These are phyloP conservation scores for Herpetotheres cachinnans DNA, from an alignment of 2,113 vertebrate species.

Conservation along the genomic window DNA sequence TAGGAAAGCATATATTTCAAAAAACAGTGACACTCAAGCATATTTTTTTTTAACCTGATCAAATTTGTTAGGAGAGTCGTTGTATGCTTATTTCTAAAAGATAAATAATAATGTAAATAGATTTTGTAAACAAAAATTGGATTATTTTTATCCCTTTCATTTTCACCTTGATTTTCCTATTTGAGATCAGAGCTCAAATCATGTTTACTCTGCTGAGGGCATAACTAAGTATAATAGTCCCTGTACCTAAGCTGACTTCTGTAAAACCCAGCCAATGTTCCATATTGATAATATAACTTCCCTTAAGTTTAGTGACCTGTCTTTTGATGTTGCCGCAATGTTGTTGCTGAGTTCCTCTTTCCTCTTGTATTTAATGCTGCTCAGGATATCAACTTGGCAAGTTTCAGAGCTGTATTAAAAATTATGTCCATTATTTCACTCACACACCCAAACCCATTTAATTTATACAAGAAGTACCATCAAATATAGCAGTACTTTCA, in stretches of 20 bases:
- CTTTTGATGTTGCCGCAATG: neutral
- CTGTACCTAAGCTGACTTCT: neutral
- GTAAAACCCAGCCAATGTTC: neutral
- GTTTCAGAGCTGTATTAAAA: neutral
- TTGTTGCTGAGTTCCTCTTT: neutral
- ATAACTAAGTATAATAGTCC: neutral
- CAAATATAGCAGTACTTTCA: neutral
- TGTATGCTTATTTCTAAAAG: neutral
- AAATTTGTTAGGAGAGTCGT: neutral
- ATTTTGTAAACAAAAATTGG: neutral
- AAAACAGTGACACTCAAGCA: neutral
- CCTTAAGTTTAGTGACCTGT: neutral
- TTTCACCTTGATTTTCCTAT: neutral
- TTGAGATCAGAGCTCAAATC: neutral
- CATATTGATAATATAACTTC: neutral
- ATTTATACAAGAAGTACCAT: neutral
- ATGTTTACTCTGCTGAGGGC: neutral
- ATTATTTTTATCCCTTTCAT: neutral
- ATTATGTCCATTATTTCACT: neutral
- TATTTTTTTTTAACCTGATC: neutral
- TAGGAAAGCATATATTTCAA: neutral
- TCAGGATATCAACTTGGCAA: neutral
- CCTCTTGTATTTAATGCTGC: neutral
- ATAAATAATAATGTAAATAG: neutral
- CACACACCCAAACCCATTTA: neutral